These are phyloP conservation scores for Rhinopomastus cyanomelas DNA, from an alignment of 2,113 vertebrate genomes.

Conservation along the genomic window DNA sequence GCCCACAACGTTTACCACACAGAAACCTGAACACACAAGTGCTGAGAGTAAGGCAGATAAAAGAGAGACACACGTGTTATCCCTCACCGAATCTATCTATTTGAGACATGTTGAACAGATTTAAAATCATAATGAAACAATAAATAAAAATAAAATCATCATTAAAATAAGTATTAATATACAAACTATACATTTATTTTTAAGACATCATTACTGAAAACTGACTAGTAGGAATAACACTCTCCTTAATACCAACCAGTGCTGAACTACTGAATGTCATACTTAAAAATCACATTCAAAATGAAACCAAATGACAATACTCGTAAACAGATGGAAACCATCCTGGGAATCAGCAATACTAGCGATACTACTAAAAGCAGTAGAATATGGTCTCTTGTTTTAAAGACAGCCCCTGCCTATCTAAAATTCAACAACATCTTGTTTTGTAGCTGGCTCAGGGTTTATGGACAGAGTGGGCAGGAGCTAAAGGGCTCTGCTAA, in stretches of 20 bases:
- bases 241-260: not conserved
- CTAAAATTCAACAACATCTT: not conserved
- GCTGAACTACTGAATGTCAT: not conserved
- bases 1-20: not conserved
- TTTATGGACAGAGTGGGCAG: not conserved
- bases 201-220: not conserved
- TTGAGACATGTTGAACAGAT: not conserved
- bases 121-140: too few relatives aligned
- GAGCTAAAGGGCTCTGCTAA: not conserved
- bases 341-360: not conserved
- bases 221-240: not conserved
- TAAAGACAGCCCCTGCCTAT: not conserved
- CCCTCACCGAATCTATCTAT: not conserved
- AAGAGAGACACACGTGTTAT: not conserved
- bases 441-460: not conserved
- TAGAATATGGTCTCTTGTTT: not conserved
- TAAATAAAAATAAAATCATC: too few relatives aligned
- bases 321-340: not conserved
- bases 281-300: not conserved
- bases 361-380: not conserved
- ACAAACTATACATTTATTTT: not conserved
- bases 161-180: too few relatives aligned
- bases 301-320: not conserved
- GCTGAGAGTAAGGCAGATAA: not conserved
- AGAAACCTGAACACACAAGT: not conserved